Evolutionary conservation across 1,140 invertebrate species (phyloP), one percentile per base, ranked within the genome.

Genomic region (Drosophila prosaltans): DNA sequence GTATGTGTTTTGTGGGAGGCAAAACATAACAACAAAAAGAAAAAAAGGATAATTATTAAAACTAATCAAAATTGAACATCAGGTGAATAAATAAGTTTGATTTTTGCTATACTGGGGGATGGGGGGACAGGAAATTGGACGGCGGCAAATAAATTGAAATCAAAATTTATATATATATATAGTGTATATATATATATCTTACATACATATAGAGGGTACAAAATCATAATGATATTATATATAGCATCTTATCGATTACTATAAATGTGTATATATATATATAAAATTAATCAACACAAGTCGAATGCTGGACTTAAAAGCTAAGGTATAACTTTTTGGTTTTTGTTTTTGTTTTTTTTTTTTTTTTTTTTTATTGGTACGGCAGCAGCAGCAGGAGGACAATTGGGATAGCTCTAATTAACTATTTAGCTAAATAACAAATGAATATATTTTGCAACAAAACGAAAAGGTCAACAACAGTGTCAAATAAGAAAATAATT

Each of bases 381-480:
- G 48, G 57, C 74, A 63, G 72, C 59, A 67, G 57, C 45, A 51
- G 45, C 45, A 51, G 67, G 75, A 80, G 68, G 54, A 66, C 73
- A 88, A 6, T 65, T 60, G 82, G 78, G 45, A 51, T 74, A 80
- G 72, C 81, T 74, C 77, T 80, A 76, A 80, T 72, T 65, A 74
- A 61, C 71, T 78, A 80, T 63, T 74, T 70, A 73, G 70, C 69
- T 76, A 79, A 40, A 28, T 41, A 61, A 65, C 63, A 66, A 66
- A 45, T 71, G 54, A 70, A 69, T 60, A 55, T 71, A 58, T 70
- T 69, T 65, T 54, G 67, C 62, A 74, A 51, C 45, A 51, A 51
- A 51, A 51, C 45, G 62, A 36, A 69, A 74, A 67, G 69, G 60
- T 72, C 60, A 79, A 65, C 65, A 74, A 64, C 64, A 65, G 65